A percentile compares a stretch with the other conserved stretches of the same genome.
These are phyloP conservation scores for Oostethus manadensis DNA, from an alignment of 2,113 vertebrate species.

Conservation along the genomic window DNA sequence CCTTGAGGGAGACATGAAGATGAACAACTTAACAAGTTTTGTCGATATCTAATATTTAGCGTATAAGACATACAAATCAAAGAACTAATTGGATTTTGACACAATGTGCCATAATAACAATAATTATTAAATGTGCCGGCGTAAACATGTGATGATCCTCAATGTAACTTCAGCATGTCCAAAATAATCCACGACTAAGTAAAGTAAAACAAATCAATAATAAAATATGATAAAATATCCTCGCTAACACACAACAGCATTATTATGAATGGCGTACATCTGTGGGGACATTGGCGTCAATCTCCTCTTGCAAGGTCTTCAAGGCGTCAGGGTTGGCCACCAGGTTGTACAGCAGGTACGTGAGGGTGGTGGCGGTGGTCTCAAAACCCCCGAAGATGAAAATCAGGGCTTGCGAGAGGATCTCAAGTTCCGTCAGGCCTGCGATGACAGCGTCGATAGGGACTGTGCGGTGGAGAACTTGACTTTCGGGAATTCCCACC, in stretches of 20 bases:
- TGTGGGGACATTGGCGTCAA: constrained; percentile 35
- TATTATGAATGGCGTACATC: constrained; percentile 29
- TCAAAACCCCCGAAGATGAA: constrained; percentile 61
- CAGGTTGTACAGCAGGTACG: constrained; percentile 40
- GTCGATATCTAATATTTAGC: no score
- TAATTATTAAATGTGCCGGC: no score
- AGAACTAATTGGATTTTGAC: no score
- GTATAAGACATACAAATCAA: no score
- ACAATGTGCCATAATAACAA: no score
- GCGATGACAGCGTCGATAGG: neutral
- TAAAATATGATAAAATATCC: neutral
- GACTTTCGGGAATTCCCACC: constrained; percentile 16
- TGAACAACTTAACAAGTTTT: no score
- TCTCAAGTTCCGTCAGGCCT: constrained; percentile 65
- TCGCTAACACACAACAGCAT: neutral
- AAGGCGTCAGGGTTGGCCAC: constrained; percentile 48
- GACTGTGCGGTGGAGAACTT: neutral
- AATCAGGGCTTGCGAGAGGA: constrained; percentile 58
- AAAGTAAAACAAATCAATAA: neutral
- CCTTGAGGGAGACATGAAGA: constrained; percentile 15
- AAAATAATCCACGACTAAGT: no score
- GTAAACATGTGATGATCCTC: no score
- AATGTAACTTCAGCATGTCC: no score
- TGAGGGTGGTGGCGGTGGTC: constrained; percentile 46
- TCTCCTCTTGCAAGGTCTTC: constrained; percentile 47